Evolutionary conservation across 2,888 invertebrate species (phyloP).

Genomic region (Fabriciana adippe): DNA sequence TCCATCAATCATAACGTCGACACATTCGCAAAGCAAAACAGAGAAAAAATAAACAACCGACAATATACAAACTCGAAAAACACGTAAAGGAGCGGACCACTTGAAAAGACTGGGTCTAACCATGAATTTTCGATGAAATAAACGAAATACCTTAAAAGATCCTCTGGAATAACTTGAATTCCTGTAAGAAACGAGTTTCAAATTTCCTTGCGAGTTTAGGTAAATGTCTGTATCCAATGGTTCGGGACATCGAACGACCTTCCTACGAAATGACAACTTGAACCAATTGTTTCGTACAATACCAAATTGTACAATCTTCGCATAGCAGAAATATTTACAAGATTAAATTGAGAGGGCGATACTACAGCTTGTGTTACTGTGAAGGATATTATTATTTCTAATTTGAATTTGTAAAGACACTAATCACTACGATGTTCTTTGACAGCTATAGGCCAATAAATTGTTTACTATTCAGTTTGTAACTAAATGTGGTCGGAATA

Average conservation of each 20-base stretch:
- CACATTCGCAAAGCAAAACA: slow-evolving; percentile 60
- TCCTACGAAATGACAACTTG: slow-evolving; percentile 49
- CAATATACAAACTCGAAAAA: slow-evolving; percentile 61
- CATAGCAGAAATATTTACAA: slow-evolving; percentile 54
- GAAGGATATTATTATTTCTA: slow-evolving; percentile 12
- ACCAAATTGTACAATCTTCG: slow-evolving; percentile 56
- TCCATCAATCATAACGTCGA: slow-evolving; percentile 63
- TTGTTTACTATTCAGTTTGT: too few species aligned
- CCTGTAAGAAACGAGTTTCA: slow-evolving; percentile 42
- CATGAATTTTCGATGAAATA: slow-evolving; percentile 48
- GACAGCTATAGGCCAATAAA: too few species aligned
- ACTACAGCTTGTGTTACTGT: slow-evolving; percentile 29
- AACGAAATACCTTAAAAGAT: slow-evolving; percentile 46
- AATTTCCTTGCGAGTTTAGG: slow-evolving; percentile 44
- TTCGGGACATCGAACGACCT: slow-evolving; percentile 45
- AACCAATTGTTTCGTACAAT: slow-evolving; percentile 62
- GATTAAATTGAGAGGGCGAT: slow-evolving; percentile 51
- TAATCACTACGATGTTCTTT: not conserved
- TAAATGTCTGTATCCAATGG: slow-evolving; percentile 49
- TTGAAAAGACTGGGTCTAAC: slow-evolving; percentile 47
- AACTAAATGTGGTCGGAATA: too few species aligned
- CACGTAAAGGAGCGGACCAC: slow-evolving; percentile 48
- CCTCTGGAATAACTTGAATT: slow-evolving; percentile 43
- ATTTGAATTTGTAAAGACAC: slow-evolving; percentile 13
- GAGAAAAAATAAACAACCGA: slow-evolving; percentile 62